Evolutionary conservation across 2,797 vertebrate genomes (phyloP).

Genomic region (Neosalanx taihuensis): DNA sequence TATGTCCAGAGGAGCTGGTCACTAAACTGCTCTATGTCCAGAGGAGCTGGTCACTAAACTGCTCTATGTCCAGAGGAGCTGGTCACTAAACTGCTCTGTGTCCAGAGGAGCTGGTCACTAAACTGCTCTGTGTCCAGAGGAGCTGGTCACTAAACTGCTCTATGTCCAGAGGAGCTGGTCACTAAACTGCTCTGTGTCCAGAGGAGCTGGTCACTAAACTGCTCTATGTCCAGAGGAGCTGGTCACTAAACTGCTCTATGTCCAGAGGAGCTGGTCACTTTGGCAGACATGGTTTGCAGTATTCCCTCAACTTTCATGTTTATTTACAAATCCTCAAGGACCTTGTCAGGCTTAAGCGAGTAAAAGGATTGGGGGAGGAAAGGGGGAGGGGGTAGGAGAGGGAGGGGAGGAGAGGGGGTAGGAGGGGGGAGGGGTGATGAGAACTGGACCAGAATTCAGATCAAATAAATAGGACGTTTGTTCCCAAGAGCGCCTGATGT

Average conservation of each 20-base stretch:
- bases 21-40: conserved; percentile 35
- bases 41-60: conserved; percentile 23
- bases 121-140: conserved; percentile 31
- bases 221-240: conserved; percentile 27
- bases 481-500: conserved; percentile 40
- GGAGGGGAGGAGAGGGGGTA: too few relatives aligned
- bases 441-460: conserved; percentile 51
- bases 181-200: conserved; percentile 35
- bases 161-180: conserved; percentile 7
- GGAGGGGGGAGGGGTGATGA: too few relatives aligned
- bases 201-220: conserved; percentile 22
- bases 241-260: conserved; percentile 29
- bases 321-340: conserved; percentile 35
- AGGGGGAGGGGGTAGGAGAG: too few relatives aligned
- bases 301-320: conserved; percentile 30
- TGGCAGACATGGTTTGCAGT: conserved; percentile 39
- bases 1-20: too few relatives aligned
- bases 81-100: conserved; percentile 30
- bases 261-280: conserved; percentile 14
- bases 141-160: conserved; percentile 31
- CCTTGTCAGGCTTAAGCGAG: conserved; percentile 35
- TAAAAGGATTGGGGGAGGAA: conserved; percentile 37
- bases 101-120: conserved; percentile 15
- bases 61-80: conserved; percentile 24
- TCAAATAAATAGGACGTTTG: conserved; percentile 48